These are phyloP conservation scores for Sminthurinus signatus DNA, from an alignment of 1,140 invertebrate species.

Conservation along the genomic window DNA sequence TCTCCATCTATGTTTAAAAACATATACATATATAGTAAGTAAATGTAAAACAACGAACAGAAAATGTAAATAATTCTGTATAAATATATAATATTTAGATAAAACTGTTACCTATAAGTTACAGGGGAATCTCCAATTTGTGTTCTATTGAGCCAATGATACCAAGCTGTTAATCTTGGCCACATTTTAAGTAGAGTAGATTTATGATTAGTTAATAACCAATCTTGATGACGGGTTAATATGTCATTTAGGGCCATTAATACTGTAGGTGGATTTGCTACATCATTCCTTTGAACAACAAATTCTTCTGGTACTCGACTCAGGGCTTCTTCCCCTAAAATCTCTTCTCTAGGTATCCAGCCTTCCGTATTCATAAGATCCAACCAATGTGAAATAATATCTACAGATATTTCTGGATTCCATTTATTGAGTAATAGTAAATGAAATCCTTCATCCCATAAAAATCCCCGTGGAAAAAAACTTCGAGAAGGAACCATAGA, in stretches of 20 bases:
- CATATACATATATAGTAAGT: no score
- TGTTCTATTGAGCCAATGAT: slow-evolving; percentile 89
- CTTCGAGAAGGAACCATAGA: slow-evolving; percentile 92
- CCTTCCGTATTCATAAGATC: slow-evolving; percentile 95
- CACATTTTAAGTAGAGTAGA: slow-evolving; percentile 47
- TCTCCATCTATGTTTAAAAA: slow-evolving; percentile 56
- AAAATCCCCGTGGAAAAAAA: slow-evolving; percentile 95
- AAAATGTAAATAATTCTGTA: background rate
- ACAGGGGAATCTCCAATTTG: slow-evolving; percentile 68
- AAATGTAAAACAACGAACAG: no score
- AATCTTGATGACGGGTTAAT: slow-evolving; percentile 29
- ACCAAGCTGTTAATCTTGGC: slow-evolving; percentile 75
- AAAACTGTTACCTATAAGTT: slow-evolving; percentile 61
- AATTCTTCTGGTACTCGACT: slow-evolving; percentile 90
- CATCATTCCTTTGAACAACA: slow-evolving; percentile 86
- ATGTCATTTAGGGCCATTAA: slow-evolving; percentile 64
- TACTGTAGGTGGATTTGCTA: slow-evolving; percentile 94
- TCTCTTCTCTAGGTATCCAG: slow-evolving; percentile 98
- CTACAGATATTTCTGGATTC: slow-evolving; percentile 79
- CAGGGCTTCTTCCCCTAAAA: slow-evolving; percentile 78
- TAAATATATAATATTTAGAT: background rate
- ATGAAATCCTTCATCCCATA: slow-evolving; percentile 99
- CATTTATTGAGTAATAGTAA: slow-evolving; percentile 85
- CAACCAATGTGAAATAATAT: slow-evolving; percentile 94
- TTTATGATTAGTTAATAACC: slow-evolving; percentile 28